phyloP scores from a whole-genome alignment of 2,888 invertebrate species.

The Physocephala rufipes region DNA sequence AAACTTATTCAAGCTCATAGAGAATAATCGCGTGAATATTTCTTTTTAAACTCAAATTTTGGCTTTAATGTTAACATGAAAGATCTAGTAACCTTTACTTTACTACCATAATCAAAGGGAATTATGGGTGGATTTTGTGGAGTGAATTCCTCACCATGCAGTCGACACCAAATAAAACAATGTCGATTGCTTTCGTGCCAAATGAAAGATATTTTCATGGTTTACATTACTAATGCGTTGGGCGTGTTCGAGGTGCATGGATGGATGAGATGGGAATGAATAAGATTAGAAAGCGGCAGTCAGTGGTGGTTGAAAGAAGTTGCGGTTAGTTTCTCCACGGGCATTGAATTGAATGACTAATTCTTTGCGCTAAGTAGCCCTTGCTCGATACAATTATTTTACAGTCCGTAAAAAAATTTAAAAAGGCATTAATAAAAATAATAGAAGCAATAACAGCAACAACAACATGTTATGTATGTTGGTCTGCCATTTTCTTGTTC shows the following conservation, averaged over 20 bases:
- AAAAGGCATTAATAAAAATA: background rate
- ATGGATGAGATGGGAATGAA: background rate
- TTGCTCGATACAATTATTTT: background rate
- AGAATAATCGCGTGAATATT: too few species aligned
- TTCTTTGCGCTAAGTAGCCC: slow-evolving; percentile 4
- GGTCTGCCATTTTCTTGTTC: background rate
- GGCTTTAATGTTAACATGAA: too few species aligned
- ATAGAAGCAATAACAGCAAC: background rate
- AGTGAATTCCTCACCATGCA: too few species aligned
- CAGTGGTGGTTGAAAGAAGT: background rate
- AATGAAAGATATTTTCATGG: too few species aligned
- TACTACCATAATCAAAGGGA: too few species aligned
- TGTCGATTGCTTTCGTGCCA: too few species aligned
- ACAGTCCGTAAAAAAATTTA: too few species aligned
- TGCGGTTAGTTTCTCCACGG: background rate
- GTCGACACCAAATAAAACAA: too few species aligned
- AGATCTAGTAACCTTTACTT: too few species aligned
- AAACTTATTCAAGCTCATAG: too few species aligned
- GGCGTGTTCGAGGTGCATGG: slow-evolving; percentile 13
- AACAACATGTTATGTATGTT: background rate
- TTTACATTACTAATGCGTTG: background rate
- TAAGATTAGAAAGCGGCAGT: background rate
- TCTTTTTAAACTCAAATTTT: too few species aligned
- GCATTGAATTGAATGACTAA: slow-evolving; percentile 35
- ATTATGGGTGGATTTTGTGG: too few species aligned